phyloP scores from a whole-genome alignment of 1,140 invertebrate species.

The Chelonus insularis region DNA sequence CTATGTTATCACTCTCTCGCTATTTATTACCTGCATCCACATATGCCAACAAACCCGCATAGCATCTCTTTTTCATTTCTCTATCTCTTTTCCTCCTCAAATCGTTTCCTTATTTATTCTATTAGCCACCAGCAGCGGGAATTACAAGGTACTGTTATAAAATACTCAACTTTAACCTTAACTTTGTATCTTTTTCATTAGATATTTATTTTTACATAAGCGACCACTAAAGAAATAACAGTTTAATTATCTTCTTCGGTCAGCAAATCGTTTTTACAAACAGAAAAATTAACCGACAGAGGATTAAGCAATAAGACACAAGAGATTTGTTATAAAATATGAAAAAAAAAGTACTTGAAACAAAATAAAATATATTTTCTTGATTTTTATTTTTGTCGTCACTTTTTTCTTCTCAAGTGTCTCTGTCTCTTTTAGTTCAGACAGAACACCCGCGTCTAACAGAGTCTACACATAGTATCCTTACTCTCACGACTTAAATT shows the following conservation, averaged over 20 bases:
- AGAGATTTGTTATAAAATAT: no score
- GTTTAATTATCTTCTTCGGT: no score
- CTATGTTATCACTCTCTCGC: constrained; percentile 10
- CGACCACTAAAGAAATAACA: no score
- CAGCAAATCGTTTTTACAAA: no score
- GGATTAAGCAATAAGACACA: no score
- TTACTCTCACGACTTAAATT: constrained; percentile 19
- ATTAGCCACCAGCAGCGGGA: constrained; percentile 29
- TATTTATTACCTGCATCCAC: not conserved
- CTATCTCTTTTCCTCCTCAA: not conserved
- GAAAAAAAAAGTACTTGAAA: no score
- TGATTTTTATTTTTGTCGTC: not conserved
- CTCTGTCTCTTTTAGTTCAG: not conserved
- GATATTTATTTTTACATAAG: no score
- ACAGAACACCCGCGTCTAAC: not conserved
- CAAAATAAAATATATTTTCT: no score
- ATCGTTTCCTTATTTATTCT: constrained; percentile 11
- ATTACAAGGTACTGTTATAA: constrained; percentile 20
- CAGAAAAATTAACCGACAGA: no score
- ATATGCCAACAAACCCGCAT: not conserved
- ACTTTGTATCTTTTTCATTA: not conserved
- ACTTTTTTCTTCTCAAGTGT: no score
- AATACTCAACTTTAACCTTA: not conserved
- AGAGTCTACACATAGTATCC: not conserved
- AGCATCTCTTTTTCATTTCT: not conserved